Conservation (phyloP, 1,140 invertebrate genomes). For the Pseudobourletiella spinata region DNA sequence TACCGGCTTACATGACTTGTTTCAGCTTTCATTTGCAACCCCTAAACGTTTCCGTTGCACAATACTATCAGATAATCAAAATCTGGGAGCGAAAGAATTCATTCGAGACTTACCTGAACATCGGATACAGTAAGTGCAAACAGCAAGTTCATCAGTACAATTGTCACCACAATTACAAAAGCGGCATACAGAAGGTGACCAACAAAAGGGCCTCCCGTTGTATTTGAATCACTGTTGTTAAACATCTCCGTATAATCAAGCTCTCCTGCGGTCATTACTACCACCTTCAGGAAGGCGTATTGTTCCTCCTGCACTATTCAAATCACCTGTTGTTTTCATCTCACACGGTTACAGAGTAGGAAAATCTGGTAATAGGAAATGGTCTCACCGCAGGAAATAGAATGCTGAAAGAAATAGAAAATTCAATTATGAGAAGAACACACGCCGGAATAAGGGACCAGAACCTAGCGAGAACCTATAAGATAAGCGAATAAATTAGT, state of each 20-base stretch:
- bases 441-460: background rate
- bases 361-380: background rate
- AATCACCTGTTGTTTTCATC: too few relatives aligned
- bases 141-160: slow-evolving; percentile 18
- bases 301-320: background rate
- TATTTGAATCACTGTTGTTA: background rate
- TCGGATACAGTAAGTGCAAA: slow-evolving; percentile 10
- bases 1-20: background rate
- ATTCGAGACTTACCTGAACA: slow-evolving; percentile 7
- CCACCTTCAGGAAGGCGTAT: background rate
- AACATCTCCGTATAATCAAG: slow-evolving; percentile 11
- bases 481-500: too few relatives aligned
- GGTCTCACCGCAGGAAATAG: background rate
- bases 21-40: background rate
- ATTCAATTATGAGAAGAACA: background rate
- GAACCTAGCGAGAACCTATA: background rate
- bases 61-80: background rate
- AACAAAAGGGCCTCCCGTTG: background rate
- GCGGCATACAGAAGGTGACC: slow-evolving; percentile 13
- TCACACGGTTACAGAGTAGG: too few relatives aligned
- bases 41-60: background rate
- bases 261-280: background rate
- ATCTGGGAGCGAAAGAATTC: background rate
- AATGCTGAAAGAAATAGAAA: background rate
- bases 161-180: slow-evolving; percentile 10